Base-by-base conservation (phyloP, 2,797 vertebrate species). In the Sciurus vulgaris region DNA sequence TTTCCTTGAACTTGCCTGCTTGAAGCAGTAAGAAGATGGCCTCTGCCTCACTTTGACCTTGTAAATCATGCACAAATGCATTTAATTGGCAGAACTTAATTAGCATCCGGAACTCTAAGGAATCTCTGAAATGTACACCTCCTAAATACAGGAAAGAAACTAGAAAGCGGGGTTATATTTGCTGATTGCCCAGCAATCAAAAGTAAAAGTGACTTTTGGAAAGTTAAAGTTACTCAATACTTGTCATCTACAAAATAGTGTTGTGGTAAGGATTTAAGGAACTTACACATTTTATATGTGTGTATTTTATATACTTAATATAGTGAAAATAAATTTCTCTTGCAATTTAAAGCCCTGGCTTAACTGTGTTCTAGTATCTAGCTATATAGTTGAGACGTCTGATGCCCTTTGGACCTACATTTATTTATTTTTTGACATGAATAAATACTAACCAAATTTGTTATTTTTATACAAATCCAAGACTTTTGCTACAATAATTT, bases 21-120 rank as follows among this genome's bases (percentile, higher is more conserved):
- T 30, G 69, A 63, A 69, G 56, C 79, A 88, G 56, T 72, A 51
- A 49, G 54, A 74, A 89, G 41, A 56, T 17, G n/a, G 41, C 24
- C 28, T 47, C 72, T 49, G 47, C 63, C 38, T 93, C 63, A 35
- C 56, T 28, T 63, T 47, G 24, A 56, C 44, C 51, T 85, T 67
- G 61, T 38, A 83, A 85, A 87, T n/a, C 38, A 79, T 11, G 8
- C 72, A 85, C 24, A 85, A 30, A 59, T 8, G 7, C 20, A 30
- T 61, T 89, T 87, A 76, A 89, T 22, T 86, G 79, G 35, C 54
- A 86, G 92, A 88, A 96, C 26, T 59, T 81, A 54, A 85, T 91
- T 88, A 88, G 82, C 81, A 76, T 72, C 49, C 38, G 79, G 59
- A 92, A 87, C 51, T 87, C 72, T 6, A 86, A 86, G 72, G 72